Evolutionary conservation across 2,113 vertebrate species (phyloP).

Genomic region (Stegostoma tigrinum): DNA sequence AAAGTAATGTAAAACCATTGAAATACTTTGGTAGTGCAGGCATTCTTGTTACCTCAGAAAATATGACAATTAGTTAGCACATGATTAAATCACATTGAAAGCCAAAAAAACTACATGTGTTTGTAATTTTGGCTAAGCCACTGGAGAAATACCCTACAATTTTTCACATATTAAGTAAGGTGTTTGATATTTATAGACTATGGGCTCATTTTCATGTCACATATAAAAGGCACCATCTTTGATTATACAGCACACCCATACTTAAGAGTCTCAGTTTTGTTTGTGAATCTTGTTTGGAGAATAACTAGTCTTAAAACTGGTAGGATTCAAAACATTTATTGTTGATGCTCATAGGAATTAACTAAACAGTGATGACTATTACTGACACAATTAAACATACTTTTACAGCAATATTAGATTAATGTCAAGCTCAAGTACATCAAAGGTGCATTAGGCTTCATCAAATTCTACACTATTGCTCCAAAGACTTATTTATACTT

Average conservation of each 20-base stretch:
- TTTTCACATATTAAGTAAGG: not conserved
- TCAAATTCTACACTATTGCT: not conserved
- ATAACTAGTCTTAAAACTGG: not conserved
- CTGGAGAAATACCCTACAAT: not conserved
- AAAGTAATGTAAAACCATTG: not conserved
- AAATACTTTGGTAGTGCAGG: not conserved
- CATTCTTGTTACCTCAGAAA: not conserved
- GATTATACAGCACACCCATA: not conserved
- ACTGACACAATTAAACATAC: not conserved
- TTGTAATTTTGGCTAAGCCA: not conserved
- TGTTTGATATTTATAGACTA: not conserved
- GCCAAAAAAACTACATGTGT: not conserved
- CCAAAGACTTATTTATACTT: not conserved
- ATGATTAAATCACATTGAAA: not conserved
- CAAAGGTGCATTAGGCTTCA: not conserved
- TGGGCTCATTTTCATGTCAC: not conserved
- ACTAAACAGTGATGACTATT: not conserved
- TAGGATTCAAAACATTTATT: not conserved
- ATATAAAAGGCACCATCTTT: not conserved
- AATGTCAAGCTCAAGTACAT: not conserved
- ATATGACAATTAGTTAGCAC: not conserved
- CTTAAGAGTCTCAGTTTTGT: not conserved
- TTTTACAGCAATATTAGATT: not conserved
- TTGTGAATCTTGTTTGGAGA: not conserved
- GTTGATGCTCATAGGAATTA: not conserved